These are phyloP conservation scores for Pagetopsis macropterus DNA, from an alignment of 2,797 vertebrate genomes.

Conservation along the genomic window DNA sequence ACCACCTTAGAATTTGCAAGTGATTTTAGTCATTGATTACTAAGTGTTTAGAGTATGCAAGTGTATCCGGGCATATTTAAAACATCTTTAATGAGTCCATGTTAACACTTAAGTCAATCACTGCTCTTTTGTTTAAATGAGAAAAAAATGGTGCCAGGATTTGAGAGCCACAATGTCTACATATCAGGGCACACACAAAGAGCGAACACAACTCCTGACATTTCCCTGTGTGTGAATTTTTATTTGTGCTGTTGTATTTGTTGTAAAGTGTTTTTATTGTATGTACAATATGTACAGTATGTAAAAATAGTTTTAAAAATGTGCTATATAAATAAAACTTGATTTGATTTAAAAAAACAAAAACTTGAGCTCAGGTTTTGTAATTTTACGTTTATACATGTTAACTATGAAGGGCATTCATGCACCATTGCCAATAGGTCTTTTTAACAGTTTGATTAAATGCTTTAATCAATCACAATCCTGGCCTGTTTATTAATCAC, in stretches of 20 bases:
- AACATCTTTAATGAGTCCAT: slow-evolving; percentile 65
- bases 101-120: slow-evolving; percentile 62
- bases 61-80: slow-evolving; percentile 60
- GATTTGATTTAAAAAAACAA: not conserved
- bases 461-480: slow-evolving; percentile 99
- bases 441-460: slow-evolving; percentile 99
- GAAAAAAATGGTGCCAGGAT: slow-evolving; percentile 37
- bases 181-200: slow-evolving; percentile 25
- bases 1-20: slow-evolving; percentile 74
- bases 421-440: slow-evolving; percentile 75
- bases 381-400: slow-evolving; percentile 49
- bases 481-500: slow-evolving; percentile 99
- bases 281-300: no score
- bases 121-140: slow-evolving; percentile 66
- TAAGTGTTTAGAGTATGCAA: slow-evolving; percentile 70
- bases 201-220: not conserved
- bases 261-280: no score
- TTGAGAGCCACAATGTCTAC: slow-evolving; percentile 31
- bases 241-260: no score
- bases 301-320: no score
- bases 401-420: slow-evolving; percentile 63
- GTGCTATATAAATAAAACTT: no score
- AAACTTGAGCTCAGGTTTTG: slow-evolving; percentile 12
- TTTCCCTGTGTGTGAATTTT: no score
- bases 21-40: slow-evolving; percentile 83